A percentile compares a stretch with the other conserved stretches of the same genome.
Conservation (phyloP, 2,888 invertebrate species). For the Tetragnatha montana region DNA sequence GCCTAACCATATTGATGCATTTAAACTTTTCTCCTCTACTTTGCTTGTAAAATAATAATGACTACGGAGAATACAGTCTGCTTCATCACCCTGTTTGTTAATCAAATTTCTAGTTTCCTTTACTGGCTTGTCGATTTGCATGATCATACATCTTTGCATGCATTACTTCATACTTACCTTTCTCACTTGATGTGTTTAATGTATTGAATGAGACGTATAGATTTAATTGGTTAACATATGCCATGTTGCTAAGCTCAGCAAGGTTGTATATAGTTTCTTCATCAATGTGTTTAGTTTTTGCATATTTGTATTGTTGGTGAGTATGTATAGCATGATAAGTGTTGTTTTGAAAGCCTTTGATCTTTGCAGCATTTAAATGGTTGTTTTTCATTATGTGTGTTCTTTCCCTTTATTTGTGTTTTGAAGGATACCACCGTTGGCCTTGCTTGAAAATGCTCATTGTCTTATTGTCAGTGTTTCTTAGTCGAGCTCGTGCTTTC, state of each 20-base stretch:
- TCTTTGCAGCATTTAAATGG: neutral
- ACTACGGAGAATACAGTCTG: neutral
- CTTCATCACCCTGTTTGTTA: slow-evolving; percentile 51
- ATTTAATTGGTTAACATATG: neutral
- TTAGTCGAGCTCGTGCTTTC: neutral
- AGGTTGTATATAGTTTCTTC: neutral
- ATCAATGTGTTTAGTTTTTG: neutral
- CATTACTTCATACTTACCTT: neutral
- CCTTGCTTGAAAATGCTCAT: neutral
- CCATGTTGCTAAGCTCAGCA: neutral
- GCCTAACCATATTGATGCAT: no score
- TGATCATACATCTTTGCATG: slow-evolving; percentile 29
- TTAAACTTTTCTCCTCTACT: no score
- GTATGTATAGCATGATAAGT: neutral
- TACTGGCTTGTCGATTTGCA: neutral
- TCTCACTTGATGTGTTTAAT: neutral
- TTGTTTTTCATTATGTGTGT: neutral
- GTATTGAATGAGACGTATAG: neutral
- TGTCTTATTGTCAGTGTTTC: neutral
- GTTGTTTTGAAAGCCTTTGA: neutral
- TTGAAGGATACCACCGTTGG: neutral
- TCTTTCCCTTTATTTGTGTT: neutral
- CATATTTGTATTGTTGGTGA: neutral
- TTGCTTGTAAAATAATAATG: no score
- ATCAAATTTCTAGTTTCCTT: slow-evolving; percentile 26